Percentiles rank a stretch among this genome's conserved stretches.
Evolutionary conservation across 2,888 invertebrate species (phyloP).

Genomic region (Ophraella communa): DNA sequence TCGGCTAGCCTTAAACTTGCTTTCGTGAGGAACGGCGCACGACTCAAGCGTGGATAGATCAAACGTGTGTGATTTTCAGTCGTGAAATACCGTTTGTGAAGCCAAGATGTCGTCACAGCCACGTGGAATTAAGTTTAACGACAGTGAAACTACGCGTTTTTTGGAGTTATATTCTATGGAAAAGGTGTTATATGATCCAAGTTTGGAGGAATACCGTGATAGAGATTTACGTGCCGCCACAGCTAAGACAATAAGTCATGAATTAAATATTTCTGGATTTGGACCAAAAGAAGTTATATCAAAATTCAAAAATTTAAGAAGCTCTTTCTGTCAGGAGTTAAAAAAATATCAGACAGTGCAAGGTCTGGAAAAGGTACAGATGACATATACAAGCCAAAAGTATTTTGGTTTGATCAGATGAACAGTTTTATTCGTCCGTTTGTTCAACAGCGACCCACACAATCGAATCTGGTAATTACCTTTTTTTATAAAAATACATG

Average conservation of each 20-base stretch:
- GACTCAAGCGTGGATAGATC: no score
- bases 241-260: conserved; percentile 7
- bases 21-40: no score
- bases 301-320: conserved; percentile 26
- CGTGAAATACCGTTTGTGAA: no score
- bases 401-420: not conserved
- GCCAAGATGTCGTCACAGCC: no score
- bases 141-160: conserved; percentile 43
- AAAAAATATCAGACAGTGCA: conserved; percentile 9
- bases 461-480: no score
- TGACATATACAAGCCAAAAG: conserved; percentile 5
- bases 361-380: not conserved
- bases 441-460: no score
- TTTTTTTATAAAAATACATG: conserved; percentile 1
- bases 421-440: no score
- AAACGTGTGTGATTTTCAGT: no score
- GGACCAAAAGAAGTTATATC: conserved; percentile 11
- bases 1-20: no score
- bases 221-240: conserved; percentile 29
- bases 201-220: conserved; percentile 47
- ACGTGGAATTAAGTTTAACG: no score
- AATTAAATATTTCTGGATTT: conserved; percentile 13
- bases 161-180: conserved; percentile 52
- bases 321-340: conserved; percentile 23
- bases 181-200: conserved; percentile 55